A percentile compares a stretch with the other conserved stretches of the same genome.
These are phyloP conservation scores for Drosophila kikkawai DNA, from an alignment of 1,140 invertebrate species.

Conservation along the genomic window DNA sequence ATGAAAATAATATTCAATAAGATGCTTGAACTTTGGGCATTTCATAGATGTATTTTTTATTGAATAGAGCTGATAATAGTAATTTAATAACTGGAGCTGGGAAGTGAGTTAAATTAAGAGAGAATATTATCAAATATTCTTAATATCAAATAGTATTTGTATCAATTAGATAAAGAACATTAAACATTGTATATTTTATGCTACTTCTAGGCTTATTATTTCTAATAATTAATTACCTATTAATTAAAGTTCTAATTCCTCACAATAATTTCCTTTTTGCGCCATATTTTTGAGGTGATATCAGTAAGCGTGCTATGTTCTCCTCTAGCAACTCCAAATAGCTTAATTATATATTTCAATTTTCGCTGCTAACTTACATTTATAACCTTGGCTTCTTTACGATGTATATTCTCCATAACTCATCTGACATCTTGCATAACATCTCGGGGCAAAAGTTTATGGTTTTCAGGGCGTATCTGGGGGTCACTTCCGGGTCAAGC, in stretches of 20 bases:
- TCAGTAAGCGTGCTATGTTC: slow-evolving; percentile 2
- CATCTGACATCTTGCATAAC: slow-evolving; percentile 6
- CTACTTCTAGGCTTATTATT: background rate
- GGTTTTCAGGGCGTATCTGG: slow-evolving; percentile 32
- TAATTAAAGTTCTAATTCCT: background rate
- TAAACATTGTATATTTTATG: no score
- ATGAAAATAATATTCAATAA: slow-evolving; percentile 58
- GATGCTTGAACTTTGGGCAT: slow-evolving; percentile 47
- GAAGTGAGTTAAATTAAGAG: background rate
- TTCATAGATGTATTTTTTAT: background rate
- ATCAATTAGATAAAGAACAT: no score
- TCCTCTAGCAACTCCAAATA: slow-evolving; percentile 2
- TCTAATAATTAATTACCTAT: background rate
- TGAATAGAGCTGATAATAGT: slow-evolving; percentile 1
- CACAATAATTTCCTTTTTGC: background rate
- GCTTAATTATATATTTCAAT: slow-evolving; percentile 24
- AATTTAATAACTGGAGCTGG: slow-evolving; percentile 10
- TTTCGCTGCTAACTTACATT: slow-evolving; percentile 3
- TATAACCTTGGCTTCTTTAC: slow-evolving; percentile 8
- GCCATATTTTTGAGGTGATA: background rate
- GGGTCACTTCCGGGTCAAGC: slow-evolving; percentile 44
- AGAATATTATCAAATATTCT: background rate
- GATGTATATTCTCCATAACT: slow-evolving; percentile 12
- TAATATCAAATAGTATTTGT: no score
- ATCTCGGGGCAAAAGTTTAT: background rate